Conservation (phyloP, 2,113 vertebrate species). For the Falco punctatus region DNA sequence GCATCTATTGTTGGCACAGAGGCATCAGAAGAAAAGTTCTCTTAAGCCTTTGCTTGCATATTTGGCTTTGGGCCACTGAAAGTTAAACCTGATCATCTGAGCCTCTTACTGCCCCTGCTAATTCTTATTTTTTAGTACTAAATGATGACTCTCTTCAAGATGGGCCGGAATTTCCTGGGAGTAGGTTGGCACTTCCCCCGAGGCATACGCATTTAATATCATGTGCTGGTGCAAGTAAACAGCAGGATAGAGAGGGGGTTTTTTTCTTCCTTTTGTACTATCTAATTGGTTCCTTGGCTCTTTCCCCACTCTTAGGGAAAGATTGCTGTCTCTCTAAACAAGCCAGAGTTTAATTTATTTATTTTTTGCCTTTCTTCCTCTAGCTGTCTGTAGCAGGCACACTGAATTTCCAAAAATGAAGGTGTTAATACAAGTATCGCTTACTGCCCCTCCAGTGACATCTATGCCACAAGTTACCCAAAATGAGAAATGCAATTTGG, state of each 20-base stretch:
- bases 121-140: background rate
- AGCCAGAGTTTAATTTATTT: background rate
- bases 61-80: conserved; percentile 27
- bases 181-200: background rate
- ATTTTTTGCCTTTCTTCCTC: background rate
- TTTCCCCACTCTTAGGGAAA: background rate
- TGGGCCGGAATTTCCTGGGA: background rate
- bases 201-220: background rate
- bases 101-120: background rate
- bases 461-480: background rate
- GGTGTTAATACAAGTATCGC: background rate
- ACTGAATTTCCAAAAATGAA: background rate
- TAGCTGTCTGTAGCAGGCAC: background rate
- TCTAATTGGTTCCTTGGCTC: conserved; percentile 14
- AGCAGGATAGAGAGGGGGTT: background rate
- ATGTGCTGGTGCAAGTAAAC: background rate
- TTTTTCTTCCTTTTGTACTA: background rate
- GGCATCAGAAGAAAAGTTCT: conserved; percentile 45
- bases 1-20: conserved; percentile 63
- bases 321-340: background rate
- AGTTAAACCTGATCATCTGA: conserved; percentile 15
- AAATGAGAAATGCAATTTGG: conserved; percentile 28
- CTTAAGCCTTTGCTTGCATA: conserved; percentile 45
- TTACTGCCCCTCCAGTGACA: background rate
- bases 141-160: background rate